Conservation (phyloP, 2,797 vertebrate genomes). For the Chanos chanos region DNA sequence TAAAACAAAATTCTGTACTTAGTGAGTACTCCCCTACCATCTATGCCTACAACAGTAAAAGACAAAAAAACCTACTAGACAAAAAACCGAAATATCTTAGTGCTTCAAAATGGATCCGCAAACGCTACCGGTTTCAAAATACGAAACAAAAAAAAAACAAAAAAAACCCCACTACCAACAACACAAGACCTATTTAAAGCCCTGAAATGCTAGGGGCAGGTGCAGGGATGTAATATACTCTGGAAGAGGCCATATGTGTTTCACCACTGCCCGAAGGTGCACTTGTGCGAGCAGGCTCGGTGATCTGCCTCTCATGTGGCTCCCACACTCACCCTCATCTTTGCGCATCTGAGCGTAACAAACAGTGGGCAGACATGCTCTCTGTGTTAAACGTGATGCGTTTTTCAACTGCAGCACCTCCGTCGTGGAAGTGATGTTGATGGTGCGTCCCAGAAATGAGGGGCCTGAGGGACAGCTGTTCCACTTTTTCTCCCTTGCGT, state of each 20-base stretch:
- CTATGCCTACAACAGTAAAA: too few relatives aligned
- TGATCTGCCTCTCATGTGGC: slow-evolving; percentile 33
- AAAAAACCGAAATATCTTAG: too few relatives aligned
- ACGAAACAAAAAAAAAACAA: neutral
- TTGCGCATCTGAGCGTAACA: slow-evolving; percentile 12
- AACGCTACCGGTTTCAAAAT: neutral
- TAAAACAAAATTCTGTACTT: too few relatives aligned
- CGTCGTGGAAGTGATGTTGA: slow-evolving; percentile 33
- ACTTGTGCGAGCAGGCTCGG: slow-evolving; percentile 39
- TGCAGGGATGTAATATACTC: slow-evolving; percentile 25
- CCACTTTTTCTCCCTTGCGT: slow-evolving; percentile 62
- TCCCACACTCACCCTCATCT: slow-evolving; percentile 18
- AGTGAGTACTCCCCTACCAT: too few relatives aligned
- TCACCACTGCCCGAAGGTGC: slow-evolving; percentile 36
- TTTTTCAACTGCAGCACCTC: slow-evolving; percentile 25
- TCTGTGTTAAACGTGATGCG: slow-evolving; percentile 23
- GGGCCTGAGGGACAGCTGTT: slow-evolving; percentile 70
- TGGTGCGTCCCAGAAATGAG: slow-evolving; percentile 66
- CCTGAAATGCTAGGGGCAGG: slow-evolving; percentile 29
- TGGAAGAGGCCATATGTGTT: slow-evolving; percentile 40
- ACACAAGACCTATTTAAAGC: neutral
- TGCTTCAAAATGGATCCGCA: too few relatives aligned
- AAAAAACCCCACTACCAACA: neutral
- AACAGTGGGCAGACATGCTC: slow-evolving; percentile 5
- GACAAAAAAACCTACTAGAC: too few relatives aligned